Percentiles rank a stretch among this genome's conserved stretches.
Evolutionary conservation across 2,797 vertebrate species (phyloP).

Genomic region (Australoheros facetus): DNA sequence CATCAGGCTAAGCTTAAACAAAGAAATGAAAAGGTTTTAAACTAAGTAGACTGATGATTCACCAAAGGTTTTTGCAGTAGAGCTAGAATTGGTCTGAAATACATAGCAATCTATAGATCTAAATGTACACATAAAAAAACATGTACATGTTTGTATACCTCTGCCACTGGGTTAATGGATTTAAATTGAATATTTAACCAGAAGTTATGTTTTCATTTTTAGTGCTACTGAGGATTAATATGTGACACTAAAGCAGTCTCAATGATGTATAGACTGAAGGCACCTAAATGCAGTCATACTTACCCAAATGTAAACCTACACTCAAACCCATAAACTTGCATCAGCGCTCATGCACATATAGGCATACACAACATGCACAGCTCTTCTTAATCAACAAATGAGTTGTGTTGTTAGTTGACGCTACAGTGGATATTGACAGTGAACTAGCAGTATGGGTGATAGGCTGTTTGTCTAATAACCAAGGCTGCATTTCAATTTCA

Average conservation of each 20-base stretch:
- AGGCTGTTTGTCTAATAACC: slow-evolving; percentile 83
- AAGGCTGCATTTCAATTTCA: slow-evolving; percentile 85
- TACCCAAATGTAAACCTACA: not conserved
- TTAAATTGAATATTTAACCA: slow-evolving; percentile 51
- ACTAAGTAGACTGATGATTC: not conserved
- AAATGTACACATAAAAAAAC: not conserved
- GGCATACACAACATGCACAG: slow-evolving; percentile 7
- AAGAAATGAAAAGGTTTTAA: not conserved
- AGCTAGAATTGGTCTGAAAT: not conserved
- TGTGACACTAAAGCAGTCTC: slow-evolving; percentile 19
- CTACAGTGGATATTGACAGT: slow-evolving; percentile 74
- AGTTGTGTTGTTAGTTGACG: slow-evolving; percentile 68
- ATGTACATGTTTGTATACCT: not conserved
- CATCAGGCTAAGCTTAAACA: not conserved
- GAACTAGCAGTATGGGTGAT: slow-evolving; percentile 69
- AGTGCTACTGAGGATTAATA: slow-evolving; percentile 38
- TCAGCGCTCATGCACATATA: not conserved
- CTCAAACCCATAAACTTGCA: slow-evolving; percentile 2
- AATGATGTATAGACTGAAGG: slow-evolving; percentile 21
- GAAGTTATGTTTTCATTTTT: slow-evolving; percentile 57
- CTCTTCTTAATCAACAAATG: slow-evolving; percentile 67
- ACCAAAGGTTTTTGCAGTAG: not conserved
- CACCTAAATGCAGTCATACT: not conserved
- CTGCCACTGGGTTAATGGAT: slow-evolving; percentile 39
- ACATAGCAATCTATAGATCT: not conserved